A percentile compares a stretch with the other conserved stretches of the same genome.
phyloP scores from a whole-genome alignment of 2,888 invertebrate species.

The Schrankia costaestrigalis region DNA sequence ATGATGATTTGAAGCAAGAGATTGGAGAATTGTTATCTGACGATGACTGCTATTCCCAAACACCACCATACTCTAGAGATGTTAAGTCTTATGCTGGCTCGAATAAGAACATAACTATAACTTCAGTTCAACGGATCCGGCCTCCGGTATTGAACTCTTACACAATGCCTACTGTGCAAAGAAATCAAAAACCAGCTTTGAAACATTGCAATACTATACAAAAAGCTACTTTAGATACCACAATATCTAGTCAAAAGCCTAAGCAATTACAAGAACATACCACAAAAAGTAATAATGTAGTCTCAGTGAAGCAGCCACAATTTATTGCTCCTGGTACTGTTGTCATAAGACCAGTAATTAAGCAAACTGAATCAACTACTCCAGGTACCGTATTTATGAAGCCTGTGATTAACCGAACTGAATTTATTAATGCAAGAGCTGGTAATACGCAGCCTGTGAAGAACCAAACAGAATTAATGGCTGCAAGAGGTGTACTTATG shows the following conservation, averaged over 20 bases:
- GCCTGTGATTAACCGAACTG: too few species aligned
- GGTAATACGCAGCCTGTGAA: too few species aligned
- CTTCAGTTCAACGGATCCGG: constrained; percentile 6
- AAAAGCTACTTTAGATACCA: constrained; percentile 1
- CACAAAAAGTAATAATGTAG: too few species aligned
- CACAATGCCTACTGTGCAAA: background rate
- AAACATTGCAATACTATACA: background rate
- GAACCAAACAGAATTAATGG: too few species aligned
- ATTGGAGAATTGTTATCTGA: constrained; percentile 68
- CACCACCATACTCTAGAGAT: constrained; percentile 26
- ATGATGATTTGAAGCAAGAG: constrained; percentile 68
- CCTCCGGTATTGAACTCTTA: background rate
- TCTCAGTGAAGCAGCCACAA: too few species aligned
- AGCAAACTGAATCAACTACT: too few species aligned
- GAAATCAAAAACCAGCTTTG: background rate
- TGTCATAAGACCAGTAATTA: too few species aligned
- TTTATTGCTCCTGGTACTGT: too few species aligned
- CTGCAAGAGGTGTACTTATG: too few species aligned
- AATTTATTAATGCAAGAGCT: too few species aligned
- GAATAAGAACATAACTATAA: constrained; percentile 9
- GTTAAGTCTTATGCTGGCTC: constrained; percentile 16
- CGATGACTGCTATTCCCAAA: constrained; percentile 44
- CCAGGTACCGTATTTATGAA: too few species aligned
- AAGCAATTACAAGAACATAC: constrained; percentile 1
- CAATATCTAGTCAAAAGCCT: background rate